These are phyloP conservation scores for Brachycybe producta DNA, from an alignment of 2,888 invertebrate species.

Conservation along the genomic window DNA sequence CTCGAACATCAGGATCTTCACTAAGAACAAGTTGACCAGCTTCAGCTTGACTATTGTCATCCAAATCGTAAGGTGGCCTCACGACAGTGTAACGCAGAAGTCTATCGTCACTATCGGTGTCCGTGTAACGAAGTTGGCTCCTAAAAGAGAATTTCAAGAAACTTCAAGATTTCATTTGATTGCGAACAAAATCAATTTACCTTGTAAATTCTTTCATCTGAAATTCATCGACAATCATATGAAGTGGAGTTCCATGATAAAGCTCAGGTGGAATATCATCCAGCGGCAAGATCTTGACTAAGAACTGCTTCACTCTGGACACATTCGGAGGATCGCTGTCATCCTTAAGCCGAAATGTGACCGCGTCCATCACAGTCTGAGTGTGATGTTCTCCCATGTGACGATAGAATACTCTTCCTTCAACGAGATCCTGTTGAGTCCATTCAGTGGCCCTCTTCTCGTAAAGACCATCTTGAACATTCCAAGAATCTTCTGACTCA, in stretches of 20 bases:
- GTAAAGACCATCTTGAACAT: constrained; percentile 27
- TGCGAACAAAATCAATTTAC: too few species aligned
- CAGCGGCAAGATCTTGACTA: constrained; percentile 30
- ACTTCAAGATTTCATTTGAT: too few species aligned
- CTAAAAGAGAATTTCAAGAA: too few species aligned
- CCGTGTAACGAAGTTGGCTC: constrained; percentile 29
- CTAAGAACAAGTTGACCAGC: constrained; percentile 24
- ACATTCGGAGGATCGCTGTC: constrained; percentile 31
- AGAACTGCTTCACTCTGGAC: constrained; percentile 28
- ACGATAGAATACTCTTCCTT: constrained; percentile 31
- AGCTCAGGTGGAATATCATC: constrained; percentile 32
- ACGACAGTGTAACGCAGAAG: constrained; percentile 28
- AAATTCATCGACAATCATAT: constrained; percentile 31
- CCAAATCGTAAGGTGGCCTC: constrained; percentile 29
- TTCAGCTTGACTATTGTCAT: constrained; percentile 29
- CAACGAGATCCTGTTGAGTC: constrained; percentile 31
- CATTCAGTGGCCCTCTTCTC: constrained; percentile 29
- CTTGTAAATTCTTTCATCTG: constrained; percentile 29
- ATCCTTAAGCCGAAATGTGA: constrained; percentile 30
- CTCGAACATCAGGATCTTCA: constrained; percentile 18
- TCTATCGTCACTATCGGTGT: constrained; percentile 29
- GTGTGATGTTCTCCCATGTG: constrained; percentile 29
- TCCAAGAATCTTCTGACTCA: constrained; percentile 22
- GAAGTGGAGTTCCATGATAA: constrained; percentile 27
- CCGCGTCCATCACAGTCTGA: constrained; percentile 26